A percentile compares a stretch with the other conserved stretches of the same genome.
Evolutionary conservation across 2,797 vertebrate species (phyloP).

Genomic region (Microcaecilia unicolor): DNA sequence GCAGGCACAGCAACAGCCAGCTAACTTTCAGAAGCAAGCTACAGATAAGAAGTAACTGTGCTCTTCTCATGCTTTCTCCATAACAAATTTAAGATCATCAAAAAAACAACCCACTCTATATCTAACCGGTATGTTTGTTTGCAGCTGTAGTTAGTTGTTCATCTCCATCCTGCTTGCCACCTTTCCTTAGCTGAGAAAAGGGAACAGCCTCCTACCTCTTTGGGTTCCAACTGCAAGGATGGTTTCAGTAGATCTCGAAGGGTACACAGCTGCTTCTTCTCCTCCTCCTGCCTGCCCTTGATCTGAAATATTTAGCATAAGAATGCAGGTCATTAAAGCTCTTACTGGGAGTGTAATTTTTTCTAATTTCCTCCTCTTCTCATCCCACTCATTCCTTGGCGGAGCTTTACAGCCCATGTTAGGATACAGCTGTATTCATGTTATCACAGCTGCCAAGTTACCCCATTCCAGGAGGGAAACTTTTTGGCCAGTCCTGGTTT

Average conservation of each 20-base stretch:
- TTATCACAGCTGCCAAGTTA: too few species aligned
- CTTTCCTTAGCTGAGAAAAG: background rate
- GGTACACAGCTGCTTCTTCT: constrained; percentile 61
- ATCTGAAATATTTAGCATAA: constrained; percentile 42
- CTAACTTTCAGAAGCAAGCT: too few species aligned
- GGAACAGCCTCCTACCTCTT: constrained; percentile 40
- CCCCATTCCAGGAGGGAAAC: too few species aligned
- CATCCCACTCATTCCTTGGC: background rate
- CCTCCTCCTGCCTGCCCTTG: constrained; percentile 67
- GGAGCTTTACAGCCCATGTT: background rate
- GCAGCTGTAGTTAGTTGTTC: background rate
- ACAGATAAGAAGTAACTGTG: too few species aligned
- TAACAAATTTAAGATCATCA: too few species aligned
- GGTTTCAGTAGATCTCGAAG: constrained; percentile 60
- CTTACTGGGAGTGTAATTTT: background rate
- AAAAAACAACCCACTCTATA: background rate
- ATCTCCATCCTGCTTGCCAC: background rate
- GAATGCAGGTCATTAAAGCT: background rate
- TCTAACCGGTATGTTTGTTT: background rate
- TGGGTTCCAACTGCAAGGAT: constrained; percentile 41
- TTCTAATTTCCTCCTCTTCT: background rate
- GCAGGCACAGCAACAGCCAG: too few species aligned
- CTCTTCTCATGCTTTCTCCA: too few species aligned
- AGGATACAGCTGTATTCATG: too few species aligned
- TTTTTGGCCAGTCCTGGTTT: too few species aligned